A percentile compares a stretch with the other conserved stretches of the same genome.
These are phyloP conservation scores for Dasysyrphus tricinctus DNA, from an alignment of 2,888 invertebrate genomes.

Conservation along the genomic window DNA sequence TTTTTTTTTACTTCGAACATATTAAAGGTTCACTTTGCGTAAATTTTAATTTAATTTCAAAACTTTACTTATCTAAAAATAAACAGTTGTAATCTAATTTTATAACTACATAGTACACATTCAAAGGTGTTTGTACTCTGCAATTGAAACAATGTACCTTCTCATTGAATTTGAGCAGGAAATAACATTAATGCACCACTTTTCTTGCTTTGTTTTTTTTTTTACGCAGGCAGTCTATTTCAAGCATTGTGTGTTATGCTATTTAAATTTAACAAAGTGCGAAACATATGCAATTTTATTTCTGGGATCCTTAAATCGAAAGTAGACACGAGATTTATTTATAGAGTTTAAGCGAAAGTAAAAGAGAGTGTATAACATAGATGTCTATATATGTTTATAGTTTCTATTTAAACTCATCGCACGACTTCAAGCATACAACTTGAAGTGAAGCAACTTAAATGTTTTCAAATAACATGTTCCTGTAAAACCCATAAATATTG, in stretches of 20 bases:
- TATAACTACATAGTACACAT: not conserved
- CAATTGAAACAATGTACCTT: constrained; percentile 11
- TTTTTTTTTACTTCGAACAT: not conserved
- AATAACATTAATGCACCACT: constrained; percentile 44
- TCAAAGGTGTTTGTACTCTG: constrained; percentile 38
- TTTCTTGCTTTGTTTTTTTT: not conserved
- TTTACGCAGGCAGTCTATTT: constrained; percentile 2
- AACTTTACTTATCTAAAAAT: constrained; percentile 29
- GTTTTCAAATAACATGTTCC: no score
- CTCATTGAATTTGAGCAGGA: constrained; percentile 23
- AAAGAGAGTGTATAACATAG: not conserved
- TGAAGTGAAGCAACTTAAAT: no score
- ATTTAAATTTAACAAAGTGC: constrained; percentile 24
- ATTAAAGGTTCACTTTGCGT: not conserved
- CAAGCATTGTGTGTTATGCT: not conserved
- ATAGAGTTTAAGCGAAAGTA: constrained; percentile 10
- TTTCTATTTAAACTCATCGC: not conserved
- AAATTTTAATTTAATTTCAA: no score
- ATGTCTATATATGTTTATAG: not conserved
- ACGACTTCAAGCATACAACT: no score
- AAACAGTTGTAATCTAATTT: constrained; percentile 42
- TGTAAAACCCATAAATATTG: no score
- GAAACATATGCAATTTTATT: constrained; percentile 24
- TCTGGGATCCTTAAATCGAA: constrained; percentile 27
- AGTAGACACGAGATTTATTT: constrained; percentile 20